These are phyloP conservation scores for Spongia lamella DNA, from an alignment of 37 sponge, comb jelly and placozoan genomes.

Conservation along the genomic window DNA sequence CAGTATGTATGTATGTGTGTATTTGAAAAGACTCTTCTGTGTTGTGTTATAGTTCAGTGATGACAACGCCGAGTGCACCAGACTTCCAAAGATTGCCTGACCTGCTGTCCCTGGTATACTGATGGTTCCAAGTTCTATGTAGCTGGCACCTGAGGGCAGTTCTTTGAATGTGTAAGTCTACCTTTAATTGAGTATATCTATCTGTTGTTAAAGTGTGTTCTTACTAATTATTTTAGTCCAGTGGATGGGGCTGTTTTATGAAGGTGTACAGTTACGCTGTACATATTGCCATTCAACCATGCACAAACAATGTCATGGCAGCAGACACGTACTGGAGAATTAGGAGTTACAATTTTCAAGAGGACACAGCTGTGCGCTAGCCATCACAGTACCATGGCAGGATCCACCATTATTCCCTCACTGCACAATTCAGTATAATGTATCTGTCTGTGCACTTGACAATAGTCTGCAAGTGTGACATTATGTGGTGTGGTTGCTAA, in stretches of 20 bases:
- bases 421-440: no score
- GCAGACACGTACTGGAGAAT: slow-evolving; percentile 93
- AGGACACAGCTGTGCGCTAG: slow-evolving; percentile 60
- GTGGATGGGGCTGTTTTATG: slow-evolving; percentile 86
- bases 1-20: no score
- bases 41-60: slow-evolving; percentile 71
- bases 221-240: slow-evolving; percentile 31
- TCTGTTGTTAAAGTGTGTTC: not conserved
- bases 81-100: slow-evolving; percentile 82
- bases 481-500: no score
- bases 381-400: no score
- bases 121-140: slow-evolving; percentile 79
- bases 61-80: slow-evolving; percentile 75
- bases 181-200: no score
- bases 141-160: slow-evolving; percentile 92
- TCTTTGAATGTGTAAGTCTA: slow-evolving; percentile 91
- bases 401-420: no score
- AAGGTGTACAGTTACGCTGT: slow-evolving; percentile 87
- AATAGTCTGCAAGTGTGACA: no score
- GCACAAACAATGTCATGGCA: slow-evolving; percentile 72
- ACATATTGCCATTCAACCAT: slow-evolving; percentile 76
- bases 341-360: slow-evolving; percentile 87
- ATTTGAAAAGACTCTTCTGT: no score
- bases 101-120: slow-evolving; percentile 82
- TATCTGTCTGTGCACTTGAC: no score